phyloP scores from a whole-genome alignment of 2,113 vertebrate species.

The Piaya cayana region DNA sequence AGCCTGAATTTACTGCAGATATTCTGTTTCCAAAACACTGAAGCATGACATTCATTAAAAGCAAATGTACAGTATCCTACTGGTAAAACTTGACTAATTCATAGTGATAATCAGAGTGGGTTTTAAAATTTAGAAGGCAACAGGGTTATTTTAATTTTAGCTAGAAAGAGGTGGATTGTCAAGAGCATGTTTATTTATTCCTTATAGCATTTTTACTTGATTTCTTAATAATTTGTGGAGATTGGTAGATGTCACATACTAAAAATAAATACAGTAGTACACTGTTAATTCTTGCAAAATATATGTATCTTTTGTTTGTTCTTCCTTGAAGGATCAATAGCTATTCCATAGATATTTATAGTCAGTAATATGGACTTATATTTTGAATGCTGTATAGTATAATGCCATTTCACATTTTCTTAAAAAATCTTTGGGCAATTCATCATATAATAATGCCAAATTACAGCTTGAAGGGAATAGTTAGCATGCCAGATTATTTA shows the following conservation, averaged over 20 bases:
- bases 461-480: background rate
- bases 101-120: slow-evolving; percentile 53
- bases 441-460: background rate
- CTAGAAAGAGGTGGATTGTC: slow-evolving; percentile 7
- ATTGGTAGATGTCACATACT: background rate
- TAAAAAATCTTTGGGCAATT: background rate
- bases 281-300: background rate
- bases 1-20: slow-evolving; percentile 22
- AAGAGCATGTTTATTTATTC: slow-evolving; percentile 15
- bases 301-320: background rate
- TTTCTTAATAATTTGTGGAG: slow-evolving; percentile 13
- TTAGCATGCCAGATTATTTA: background rate
- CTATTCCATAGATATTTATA: background rate
- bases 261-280: background rate
- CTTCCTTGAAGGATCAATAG: background rate
- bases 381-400: background rate
- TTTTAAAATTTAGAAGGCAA: slow-evolving; percentile 30
- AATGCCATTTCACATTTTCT: background rate
- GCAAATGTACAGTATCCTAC: slow-evolving; percentile 32
- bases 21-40: background rate
- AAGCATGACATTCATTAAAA: slow-evolving; percentile 54
- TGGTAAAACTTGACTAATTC: slow-evolving; percentile 40
- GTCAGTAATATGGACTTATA: background rate
- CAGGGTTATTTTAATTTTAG: slow-evolving; percentile 24
- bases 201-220: background rate